Percentiles rank a stretch among this genome's conserved stretches.
Evolutionary conservation across 2,113 vertebrate species (phyloP).

Genomic region (Nothoprocta perdicaria): DNA sequence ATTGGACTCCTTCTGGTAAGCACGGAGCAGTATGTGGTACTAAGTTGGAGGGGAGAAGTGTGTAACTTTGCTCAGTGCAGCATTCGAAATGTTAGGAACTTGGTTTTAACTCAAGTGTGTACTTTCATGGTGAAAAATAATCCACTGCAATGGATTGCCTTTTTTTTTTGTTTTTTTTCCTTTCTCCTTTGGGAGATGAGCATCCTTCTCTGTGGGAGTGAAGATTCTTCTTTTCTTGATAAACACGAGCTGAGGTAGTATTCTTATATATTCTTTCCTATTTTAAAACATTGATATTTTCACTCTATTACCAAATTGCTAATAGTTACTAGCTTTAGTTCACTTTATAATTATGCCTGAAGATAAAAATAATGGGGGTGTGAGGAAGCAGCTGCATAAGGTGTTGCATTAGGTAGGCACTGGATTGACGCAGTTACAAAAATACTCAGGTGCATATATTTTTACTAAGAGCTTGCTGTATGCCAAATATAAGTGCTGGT

Average conservation of each 20-base stretch:
- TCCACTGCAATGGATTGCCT: neutral
- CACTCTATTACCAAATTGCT: neutral
- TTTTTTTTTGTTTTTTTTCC: neutral
- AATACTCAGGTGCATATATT: neutral
- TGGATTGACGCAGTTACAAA: neutral
- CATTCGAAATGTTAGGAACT: neutral
- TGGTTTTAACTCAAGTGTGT: neutral
- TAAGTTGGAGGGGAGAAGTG: neutral
- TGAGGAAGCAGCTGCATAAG: neutral
- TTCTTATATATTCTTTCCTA: neutral
- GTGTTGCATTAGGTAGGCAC: neutral
- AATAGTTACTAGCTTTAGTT: neutral
- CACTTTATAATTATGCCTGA: neutral
- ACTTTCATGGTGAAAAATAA: neutral
- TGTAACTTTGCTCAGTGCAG: neutral
- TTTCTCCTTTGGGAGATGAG: neutral
- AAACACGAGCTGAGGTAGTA: neutral
- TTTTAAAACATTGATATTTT: neutral
- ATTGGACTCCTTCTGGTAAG: neutral
- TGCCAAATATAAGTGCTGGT: neutral
- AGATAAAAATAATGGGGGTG: conserved; percentile 24
- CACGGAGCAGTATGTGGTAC: neutral
- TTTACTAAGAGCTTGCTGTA: neutral
- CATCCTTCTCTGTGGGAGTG: neutral
- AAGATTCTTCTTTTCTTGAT: neutral